These are phyloP conservation scores for Protosalanx chinensis DNA, from an alignment of 2,797 vertebrate species.

Conservation along the genomic window DNA sequence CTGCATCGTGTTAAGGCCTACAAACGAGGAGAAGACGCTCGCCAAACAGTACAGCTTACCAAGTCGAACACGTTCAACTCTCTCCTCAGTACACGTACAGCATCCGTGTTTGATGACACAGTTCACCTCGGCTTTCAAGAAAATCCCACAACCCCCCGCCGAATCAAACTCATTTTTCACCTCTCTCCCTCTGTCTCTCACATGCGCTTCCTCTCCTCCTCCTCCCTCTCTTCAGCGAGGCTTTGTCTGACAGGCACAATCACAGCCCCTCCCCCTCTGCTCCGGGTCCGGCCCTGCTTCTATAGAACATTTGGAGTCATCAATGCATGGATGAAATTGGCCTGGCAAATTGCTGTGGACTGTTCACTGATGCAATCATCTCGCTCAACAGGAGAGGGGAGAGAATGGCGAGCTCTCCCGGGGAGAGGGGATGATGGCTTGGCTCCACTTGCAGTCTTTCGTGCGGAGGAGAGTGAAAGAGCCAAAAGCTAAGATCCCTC, in stretches of 20 bases:
- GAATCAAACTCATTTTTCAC: slow-evolving; percentile 17
- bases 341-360: slow-evolving; percentile 53
- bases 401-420: slow-evolving; percentile 15
- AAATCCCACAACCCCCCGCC: slow-evolving; percentile 33
- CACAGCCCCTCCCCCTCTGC: slow-evolving; percentile 12
- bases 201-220: background rate
- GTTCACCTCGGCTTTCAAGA: slow-evolving; percentile 19
- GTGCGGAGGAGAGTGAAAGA: slow-evolving; percentile 9
- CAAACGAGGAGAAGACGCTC: slow-evolving; percentile 10
- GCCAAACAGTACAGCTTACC: background rate
- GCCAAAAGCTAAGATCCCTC: background rate
- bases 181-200: too few relatives aligned
- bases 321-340: slow-evolving; percentile 56
- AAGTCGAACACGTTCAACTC: too few relatives aligned
- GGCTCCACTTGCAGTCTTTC: slow-evolving; percentile 10
- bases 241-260: slow-evolving; percentile 24
- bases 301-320: slow-evolving; percentile 42
- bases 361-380: slow-evolving; percentile 37
- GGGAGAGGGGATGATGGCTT: slow-evolving; percentile 1
- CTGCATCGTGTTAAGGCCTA: background rate
- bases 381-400: slow-evolving; percentile 28
- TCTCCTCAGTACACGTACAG: too few relatives aligned
- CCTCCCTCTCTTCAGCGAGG: slow-evolving; percentile 37
- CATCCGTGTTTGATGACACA: background rate
- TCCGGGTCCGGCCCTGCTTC: slow-evolving; percentile 13